Base-by-base conservation (phyloP, 2,113 vertebrate genomes). In the Bathybates hornii region DNA sequence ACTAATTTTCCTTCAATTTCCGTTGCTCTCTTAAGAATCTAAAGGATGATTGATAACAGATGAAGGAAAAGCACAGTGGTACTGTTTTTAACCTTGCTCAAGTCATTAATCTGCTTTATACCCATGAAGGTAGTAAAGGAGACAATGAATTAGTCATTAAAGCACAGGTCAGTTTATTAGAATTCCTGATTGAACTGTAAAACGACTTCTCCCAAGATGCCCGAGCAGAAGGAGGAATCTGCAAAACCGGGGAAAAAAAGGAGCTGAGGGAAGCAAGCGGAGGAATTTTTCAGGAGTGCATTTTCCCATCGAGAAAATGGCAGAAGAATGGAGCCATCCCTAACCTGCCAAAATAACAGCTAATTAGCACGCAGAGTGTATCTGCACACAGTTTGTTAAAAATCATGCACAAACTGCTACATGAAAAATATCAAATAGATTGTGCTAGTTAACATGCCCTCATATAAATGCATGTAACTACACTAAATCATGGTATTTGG, bases 81-180 rank as follows among this genome's bases (percentile, higher is more conserved):
- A 96, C 96, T 96, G 96, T 97, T 96, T 96, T 96, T 97, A 96
- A 97, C 96, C 96, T 96, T 95, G 95, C 94, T 96, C 91, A 95
- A 96, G 95, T 96, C 96, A 96, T 96, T 96, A 96, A 96, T 96
- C 95, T 92, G 87, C 93, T 96, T 96, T 96, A 97, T 96, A 94
- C 95, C 95, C 95, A 94, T 92, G 94, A 94, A 96, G 94, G 95
- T 95, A 96, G 96, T 97, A 96, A 96, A 97, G 95, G 93, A 95
- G 95, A 95, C 96, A 96, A 95, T 96, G 96, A 96, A 96, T 96
- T 96, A 96, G 94, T 96, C 95, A 95, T 96, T 96, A 97, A 96
- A 95, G 94, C 87, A 90, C 94, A 95, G 95, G 95, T 97, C 95
- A 96, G 95, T 96, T 96, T 96, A 97, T 96, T 96, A 96, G 95